Evolutionary conservation across 2,797 vertebrate genomes (phyloP), one percentile per base, ranked within the genome.

Genomic region (Pipistrellus kuhlii): DNA sequence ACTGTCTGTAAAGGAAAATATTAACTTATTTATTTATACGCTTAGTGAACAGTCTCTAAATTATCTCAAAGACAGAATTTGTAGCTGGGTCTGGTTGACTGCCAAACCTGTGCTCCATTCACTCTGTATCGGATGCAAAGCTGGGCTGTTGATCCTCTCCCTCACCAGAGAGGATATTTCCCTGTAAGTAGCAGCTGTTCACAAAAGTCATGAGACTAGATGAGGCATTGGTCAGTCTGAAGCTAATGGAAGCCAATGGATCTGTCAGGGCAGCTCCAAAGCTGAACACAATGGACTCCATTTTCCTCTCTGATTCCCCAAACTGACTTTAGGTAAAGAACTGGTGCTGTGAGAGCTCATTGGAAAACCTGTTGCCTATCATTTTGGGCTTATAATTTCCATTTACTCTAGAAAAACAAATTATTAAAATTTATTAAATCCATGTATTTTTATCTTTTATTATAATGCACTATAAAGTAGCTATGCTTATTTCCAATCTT

Each of bases 21-120:
- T 59, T 75, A 59, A 94, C 90, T 85, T 81, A 71, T 81, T 76
- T 82, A 51, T 85, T 64, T 66, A 27, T 38, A 78, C 30, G 11
- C 66, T 76, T 75, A 76, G 88, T 78, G 35, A 88, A 51, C 92
- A 85, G 72, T 2, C 38, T 53, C n/a, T 35, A 44, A 71, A 15
- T 69, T 68, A 90, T 32, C 85, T 62, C 27, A 82, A 72, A 89
- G 80, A 25, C 12, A 68, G 69, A 51, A 83, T 88, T 23, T 55
- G 55, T 88, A 85, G 55, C 8, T 21, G 55, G 20, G 48, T 27
- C n/a, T 66, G 46, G 27, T 23, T 32, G 46, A 72, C 44, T 57
- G 85, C 35, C 48, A 88, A 64, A 51, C 25, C 32, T 1, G 1
- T 8, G 6, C 12, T 46, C 2, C 78, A 44, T 55, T 81, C 62